phyloP scores from a whole-genome alignment of 2,113 vertebrate genomes.

The Solenodon paradoxus region DNA sequence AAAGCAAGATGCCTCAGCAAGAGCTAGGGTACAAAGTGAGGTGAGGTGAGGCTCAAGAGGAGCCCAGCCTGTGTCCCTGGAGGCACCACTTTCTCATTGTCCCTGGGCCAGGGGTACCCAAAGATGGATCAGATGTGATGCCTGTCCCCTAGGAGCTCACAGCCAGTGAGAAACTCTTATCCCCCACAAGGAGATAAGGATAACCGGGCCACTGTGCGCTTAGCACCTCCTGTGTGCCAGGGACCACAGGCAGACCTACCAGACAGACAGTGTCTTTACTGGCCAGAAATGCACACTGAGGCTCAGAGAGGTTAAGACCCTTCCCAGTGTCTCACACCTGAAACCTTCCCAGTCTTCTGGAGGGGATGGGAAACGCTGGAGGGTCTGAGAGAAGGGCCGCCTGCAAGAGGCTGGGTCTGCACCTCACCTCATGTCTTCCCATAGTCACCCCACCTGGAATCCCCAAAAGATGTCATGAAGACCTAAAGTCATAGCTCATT shows the following conservation, averaged over 20 bases:
- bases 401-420: neutral
- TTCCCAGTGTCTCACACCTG: neutral
- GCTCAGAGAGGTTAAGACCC: neutral
- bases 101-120: neutral
- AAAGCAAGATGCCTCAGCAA: neutral
- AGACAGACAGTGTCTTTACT: neutral
- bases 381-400: neutral
- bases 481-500: neutral
- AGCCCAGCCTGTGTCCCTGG: neutral
- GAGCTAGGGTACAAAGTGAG: neutral
- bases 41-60: neutral
- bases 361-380: neutral
- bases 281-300: neutral
- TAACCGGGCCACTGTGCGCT: no score
- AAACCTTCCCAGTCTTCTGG: neutral
- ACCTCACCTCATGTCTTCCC: neutral
- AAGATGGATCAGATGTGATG: rapidly evolving
- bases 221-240: neutral
- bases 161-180: neutral
- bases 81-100: neutral
- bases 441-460: neutral
- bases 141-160: neutral
- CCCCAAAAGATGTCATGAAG: neutral
- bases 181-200: neutral
- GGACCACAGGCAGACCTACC: neutral